Evolutionary conservation across 2,797 vertebrate genomes (phyloP).

Genomic region (Bovichtus diacanthus): DNA sequence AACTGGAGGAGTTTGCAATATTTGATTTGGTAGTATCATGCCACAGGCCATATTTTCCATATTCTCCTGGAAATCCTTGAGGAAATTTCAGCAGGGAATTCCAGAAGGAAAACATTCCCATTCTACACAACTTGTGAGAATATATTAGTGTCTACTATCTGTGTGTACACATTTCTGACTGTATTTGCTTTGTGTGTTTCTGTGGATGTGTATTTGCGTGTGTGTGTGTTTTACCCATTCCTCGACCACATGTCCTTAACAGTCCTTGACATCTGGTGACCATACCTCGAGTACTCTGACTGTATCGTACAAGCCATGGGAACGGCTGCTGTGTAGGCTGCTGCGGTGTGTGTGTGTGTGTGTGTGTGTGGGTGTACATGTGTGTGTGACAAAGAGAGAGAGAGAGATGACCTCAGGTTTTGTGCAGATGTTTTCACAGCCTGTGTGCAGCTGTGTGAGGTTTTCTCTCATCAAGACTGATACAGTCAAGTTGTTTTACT

Average conservation of each 20-base stretch:
- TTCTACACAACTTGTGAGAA: not conserved
- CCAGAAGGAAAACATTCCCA: not conserved
- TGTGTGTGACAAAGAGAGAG: slow-evolving; percentile 1
- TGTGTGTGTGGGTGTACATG: slow-evolving; percentile 28
- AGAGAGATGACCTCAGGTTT: slow-evolving; percentile 43
- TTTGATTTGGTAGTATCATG: not conserved
- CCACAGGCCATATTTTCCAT: not conserved
- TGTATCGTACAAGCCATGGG: slow-evolving; percentile 62
- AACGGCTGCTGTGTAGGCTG: slow-evolving; percentile 57
- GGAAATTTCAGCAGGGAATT: not conserved
- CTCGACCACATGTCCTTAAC: slow-evolving; percentile 60
- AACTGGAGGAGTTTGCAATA: not conserved
- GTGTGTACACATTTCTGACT: slow-evolving; percentile 20
- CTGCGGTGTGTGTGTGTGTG: slow-evolving; percentile 33
- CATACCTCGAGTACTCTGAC: slow-evolving; percentile 43
- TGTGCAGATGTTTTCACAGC: slow-evolving; percentile 51
- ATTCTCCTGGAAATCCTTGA: not conserved
- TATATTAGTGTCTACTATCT: slow-evolving; percentile 24
- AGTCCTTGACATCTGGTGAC: slow-evolving; percentile 71
- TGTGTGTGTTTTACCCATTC: slow-evolving; percentile 44
- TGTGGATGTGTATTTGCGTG: slow-evolving; percentile 1
- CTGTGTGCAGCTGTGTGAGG: slow-evolving; percentile 15
- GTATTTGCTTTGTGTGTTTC: slow-evolving; percentile 29
- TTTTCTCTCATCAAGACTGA: not conserved
- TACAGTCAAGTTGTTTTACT: not conserved